Evolutionary conservation across 37 sponge, comb jelly and placozoan species (phyloP), one percentile per base, ranked within the genome.

Genomic region (Cladorhizidae sp.): DNA sequence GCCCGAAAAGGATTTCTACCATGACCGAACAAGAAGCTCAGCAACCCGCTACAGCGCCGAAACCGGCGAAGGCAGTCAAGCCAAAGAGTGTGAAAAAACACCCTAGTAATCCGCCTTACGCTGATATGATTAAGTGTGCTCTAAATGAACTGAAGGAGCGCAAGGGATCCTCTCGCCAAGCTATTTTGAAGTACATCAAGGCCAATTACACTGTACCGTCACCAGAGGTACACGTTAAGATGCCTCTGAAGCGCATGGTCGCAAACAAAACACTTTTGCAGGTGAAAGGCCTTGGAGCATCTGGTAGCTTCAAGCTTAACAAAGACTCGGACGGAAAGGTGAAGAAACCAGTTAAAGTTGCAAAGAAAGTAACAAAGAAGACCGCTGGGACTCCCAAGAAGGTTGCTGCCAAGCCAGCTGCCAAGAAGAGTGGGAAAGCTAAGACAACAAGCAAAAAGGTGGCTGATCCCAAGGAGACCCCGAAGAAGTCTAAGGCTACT

Each of bases 161-260:
- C 23, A 69, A 61, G 17, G 98, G 98, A 3, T 87, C 91, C 41
- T 88, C 91, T 20, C 84, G 93, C 23, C 95, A 92, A 41, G 80
- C 82, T 42, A 97, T 97, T 86, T 6, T 73, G 74, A 97, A 95
- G 89, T 92, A 94, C 95, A 87, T 97, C 86, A 28, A 40, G 17
- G 81, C 74, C 81, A 86, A 97, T 78, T 95, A 87, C 91, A 92
- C 84, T 40, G 91, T 94, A 12, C 73, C 72, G 26, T 90, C 92
- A 5, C 58, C 65, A 1, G 61, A 20, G 43, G 86, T 85, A 23
- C 95, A 92, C 56, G 70, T 87, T 69, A 94, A 89, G 75, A 31
- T 90, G 67, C 81, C 86, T 23, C 81, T 97, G 25, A 89, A 84
- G 77, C 74, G 95, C 1, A 64, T 72, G 33, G 88, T 97, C 25